phyloP scores from a whole-genome alignment of 2,113 vertebrate species.

The Trogon melanurus region DNA sequence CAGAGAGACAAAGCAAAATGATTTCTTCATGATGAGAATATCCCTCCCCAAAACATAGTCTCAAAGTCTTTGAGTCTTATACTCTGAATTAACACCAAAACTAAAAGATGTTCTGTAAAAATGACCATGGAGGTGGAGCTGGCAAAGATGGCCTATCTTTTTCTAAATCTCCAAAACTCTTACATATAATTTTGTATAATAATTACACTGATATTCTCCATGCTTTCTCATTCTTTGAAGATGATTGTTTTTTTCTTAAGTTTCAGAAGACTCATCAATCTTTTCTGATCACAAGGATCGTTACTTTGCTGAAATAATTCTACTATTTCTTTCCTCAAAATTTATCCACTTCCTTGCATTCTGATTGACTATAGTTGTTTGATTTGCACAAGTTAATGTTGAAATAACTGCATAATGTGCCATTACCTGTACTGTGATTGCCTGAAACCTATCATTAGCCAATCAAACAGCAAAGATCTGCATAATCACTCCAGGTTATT shows the following conservation, averaged over 20 bases:
- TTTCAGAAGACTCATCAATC: neutral
- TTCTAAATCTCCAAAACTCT: neutral
- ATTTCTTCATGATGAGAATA: rapidly evolving
- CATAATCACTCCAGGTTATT: conserved; percentile 18
- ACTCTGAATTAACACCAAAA: neutral
- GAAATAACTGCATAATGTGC: conserved; percentile 20
- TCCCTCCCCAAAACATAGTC: neutral
- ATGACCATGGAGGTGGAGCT: neutral
- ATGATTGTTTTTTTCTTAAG: neutral
- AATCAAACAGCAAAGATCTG: conserved; percentile 45
- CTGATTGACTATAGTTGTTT: conserved; percentile 36
- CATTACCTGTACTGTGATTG: conserved; percentile 48
- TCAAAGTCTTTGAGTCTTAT: neutral
- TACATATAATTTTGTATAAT: neutral
- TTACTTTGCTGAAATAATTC: conserved; percentile 2
- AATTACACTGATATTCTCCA: neutral
- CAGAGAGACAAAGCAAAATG: neutral
- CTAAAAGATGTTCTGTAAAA: neutral
- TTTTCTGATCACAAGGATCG: neutral
- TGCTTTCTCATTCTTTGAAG: neutral
- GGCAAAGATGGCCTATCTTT: neutral
- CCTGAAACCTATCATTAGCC: conserved; percentile 52
- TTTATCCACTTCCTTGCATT: conserved; percentile 1
- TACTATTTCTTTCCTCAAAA: neutral
- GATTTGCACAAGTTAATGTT: conserved; percentile 55